Base-by-base conservation (phyloP, 2,113 vertebrate genomes). In the Mellivora capensis region DNA sequence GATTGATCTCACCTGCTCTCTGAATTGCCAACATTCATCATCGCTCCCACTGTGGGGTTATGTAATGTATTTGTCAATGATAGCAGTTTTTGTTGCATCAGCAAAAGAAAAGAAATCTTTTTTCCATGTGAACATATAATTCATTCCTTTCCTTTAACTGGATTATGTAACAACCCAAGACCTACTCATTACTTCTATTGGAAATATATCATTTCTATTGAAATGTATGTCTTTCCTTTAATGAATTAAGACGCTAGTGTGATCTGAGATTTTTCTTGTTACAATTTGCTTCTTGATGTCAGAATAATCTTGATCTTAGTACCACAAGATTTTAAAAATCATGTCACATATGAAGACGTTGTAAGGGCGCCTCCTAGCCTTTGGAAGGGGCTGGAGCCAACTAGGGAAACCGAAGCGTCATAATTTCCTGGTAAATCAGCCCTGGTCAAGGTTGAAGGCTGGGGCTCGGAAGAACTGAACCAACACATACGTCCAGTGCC, bases 41-140 rank as follows among this genome's bases (percentile, higher is more conserved):
- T 37, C 12, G 4, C 57, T 82, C 54, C 34, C 27, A 31, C 4
- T 18, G 11, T 23, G 18, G 15, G 10, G 37, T 34, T 42, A 74
- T 4, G 15, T 21, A 47, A 31, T n/a, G 62, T 37, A 69, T 96
- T 84, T 47, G 64, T 80, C 81, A 71, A n/a, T 69, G 61, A 59
- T 71, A 57, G 0, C 21, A 29, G 57, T 94, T 97, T 61, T 61
- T 54, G 74, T 74, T 91, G 95, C 88, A n/a, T 93, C 95, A 94
- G 85, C 85, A 92, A 83, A 95, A 87, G 52, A 57, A 34, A 15
- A 39, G 83, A 89, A 76, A 76, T 34, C 23, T 23, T 87, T 95
- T 87, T 96, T 82, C 67, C 37, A 42, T 13, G 23, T 76, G 47
- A 94, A 31, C 20, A 25, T 67, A 31, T 74, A 83, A 93, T 69